Conservation (phyloP, 2,888 invertebrate genomes). For the Catotricha subobsoleta region DNA sequence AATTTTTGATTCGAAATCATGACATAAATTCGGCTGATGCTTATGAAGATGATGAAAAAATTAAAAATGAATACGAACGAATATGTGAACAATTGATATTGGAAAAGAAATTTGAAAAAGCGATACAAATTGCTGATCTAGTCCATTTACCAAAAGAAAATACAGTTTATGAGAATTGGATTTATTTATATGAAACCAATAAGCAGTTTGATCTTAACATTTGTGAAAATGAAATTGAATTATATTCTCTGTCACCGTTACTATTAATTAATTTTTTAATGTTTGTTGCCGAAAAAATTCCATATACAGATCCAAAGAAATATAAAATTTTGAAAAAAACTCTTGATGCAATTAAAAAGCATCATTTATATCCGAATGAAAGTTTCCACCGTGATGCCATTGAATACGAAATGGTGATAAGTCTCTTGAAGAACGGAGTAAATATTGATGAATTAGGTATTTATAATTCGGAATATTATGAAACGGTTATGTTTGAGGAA, state of each 20-base stretch:
- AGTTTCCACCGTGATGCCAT: conserved; percentile 27
- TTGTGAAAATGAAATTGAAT: conserved; percentile 42
- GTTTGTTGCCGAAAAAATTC: conserved; percentile 34
- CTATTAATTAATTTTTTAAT: conserved; percentile 45
- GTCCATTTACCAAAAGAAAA: conserved; percentile 28
- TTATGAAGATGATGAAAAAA: background rate
- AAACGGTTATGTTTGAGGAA: conserved; percentile 25
- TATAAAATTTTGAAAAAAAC: conserved; percentile 31
- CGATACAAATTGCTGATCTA: conserved; percentile 33
- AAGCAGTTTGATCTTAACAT: conserved; percentile 35
- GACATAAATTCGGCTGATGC: background rate
- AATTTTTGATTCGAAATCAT: background rate
- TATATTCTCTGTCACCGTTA: conserved; percentile 40
- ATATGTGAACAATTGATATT: conserved; percentile 31
- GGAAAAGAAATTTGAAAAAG: conserved; percentile 31
- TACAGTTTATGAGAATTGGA: conserved; percentile 33
- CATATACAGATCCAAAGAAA: conserved; percentile 23
- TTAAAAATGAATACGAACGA: conserved; percentile 29
- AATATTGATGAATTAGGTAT: conserved; percentile 16
- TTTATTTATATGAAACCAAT: conserved; percentile 29
- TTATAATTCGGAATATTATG: conserved; percentile 28
- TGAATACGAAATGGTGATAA: conserved; percentile 27
- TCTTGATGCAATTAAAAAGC: conserved; percentile 24
- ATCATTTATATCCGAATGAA: conserved; percentile 27
- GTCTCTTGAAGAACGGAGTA: conserved; percentile 19